Evolutionary conservation across 2,113 vertebrate species (phyloP), one percentile per base, ranked within the genome.

Genomic region (Apteryx mantelli): DNA sequence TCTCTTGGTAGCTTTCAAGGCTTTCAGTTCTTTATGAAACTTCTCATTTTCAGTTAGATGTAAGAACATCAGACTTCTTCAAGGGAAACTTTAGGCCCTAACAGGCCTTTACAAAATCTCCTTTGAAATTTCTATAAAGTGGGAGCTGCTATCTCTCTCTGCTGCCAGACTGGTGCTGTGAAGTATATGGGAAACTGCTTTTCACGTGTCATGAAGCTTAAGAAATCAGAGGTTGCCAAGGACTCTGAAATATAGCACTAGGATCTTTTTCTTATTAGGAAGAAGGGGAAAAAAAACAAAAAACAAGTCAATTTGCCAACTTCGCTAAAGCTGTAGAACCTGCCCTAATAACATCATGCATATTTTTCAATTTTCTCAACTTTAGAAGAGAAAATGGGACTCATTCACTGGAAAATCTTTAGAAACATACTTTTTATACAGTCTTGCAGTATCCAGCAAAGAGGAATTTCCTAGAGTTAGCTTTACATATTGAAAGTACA

Each of bases 261-360:
- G 14, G 50, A 66, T 58, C 0, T 38, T 85, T 25, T 40, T 76
- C 22, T 55, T 68, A 40, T 56, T 50, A 66, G 24, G 7, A 89
- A 71, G 56, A 79, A 42, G 8, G 6, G 5, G 6, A 2, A 7
- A 5, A 44, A 4, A 21, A 6, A 20, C 9, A 66, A 42, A 76
- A 13, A 12, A 28, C 2, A 17, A 28, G 3, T 11, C 3, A 24
- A 19, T 77, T 81, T 81, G 58, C 22, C 28, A 58, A 21, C 63
- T 74, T 40, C 15, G 55, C 3, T 16, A 40, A 86, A 83, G 48
- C 48, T 19, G n/a, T 2, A 50, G 44, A 83, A 42, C 8, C 32
- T 74, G 7, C 20, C 0, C 0, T 86, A 61, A 76, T 38, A 68
- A 73, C 0, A 0, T 42, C 26, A 52, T 1, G 1, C 13, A 17